Evolutionary conservation across 2,797 vertebrate species (phyloP).

Genomic region (Myotis planiceps): DNA sequence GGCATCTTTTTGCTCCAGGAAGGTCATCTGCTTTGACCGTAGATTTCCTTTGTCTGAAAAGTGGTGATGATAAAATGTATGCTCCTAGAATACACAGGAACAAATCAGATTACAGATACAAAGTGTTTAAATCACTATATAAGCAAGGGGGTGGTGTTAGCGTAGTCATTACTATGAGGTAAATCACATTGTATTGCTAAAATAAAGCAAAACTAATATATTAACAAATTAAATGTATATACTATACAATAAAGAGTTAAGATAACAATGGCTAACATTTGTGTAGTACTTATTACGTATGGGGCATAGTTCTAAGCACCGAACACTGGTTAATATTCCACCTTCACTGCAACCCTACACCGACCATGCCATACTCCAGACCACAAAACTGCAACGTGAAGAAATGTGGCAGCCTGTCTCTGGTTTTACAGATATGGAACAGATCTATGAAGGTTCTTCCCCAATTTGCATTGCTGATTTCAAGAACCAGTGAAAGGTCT

Average conservation of each 20-base stretch:
- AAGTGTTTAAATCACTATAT: neutral
- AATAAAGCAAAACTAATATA: neutral
- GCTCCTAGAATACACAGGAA: neutral
- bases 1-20: neutral
- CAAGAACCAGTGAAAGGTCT: neutral
- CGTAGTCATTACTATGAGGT: neutral
- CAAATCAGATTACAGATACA: neutral
- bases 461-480: neutral
- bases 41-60: slow-evolving; percentile 11
- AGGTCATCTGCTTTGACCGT: neutral
- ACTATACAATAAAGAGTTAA: neutral
- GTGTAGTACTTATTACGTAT: neutral
- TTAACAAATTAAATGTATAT: neutral
- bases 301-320: neutral
- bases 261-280: neutral
- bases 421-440: neutral
- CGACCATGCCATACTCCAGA: neutral
- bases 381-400: neutral
- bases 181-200: neutral
- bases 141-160: neutral
- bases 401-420: neutral
- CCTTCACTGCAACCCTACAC: neutral
- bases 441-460: neutral
- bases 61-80: neutral
- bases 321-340: neutral